A percentile compares a stretch with the other conserved stretches of the same genome.
phyloP scores from a whole-genome alignment of 2,797 vertebrate genomes.

The Brotogeris chrysoptera region DNA sequence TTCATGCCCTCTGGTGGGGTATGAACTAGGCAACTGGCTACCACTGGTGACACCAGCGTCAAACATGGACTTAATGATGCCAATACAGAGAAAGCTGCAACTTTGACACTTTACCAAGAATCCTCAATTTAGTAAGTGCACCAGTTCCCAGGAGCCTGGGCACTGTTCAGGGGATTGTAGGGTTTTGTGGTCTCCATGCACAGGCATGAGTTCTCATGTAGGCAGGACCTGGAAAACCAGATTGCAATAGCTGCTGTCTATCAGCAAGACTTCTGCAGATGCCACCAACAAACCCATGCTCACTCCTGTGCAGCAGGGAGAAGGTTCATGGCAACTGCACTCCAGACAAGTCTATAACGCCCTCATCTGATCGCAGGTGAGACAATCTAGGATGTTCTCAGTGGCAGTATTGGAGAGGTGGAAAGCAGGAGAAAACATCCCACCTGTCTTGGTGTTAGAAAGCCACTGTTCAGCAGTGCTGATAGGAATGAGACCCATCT shows the following conservation, averaged over 20 bases:
- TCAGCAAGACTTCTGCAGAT: background rate
- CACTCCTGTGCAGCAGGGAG: background rate
- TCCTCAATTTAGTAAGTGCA: background rate
- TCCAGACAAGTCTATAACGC: background rate
- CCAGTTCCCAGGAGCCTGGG: too few relatives aligned
- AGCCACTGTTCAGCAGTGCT: background rate
- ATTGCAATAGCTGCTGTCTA: background rate
- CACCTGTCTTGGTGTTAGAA: background rate
- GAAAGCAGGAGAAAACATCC: background rate
- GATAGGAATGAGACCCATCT: background rate
- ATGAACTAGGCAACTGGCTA: background rate
- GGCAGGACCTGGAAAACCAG: background rate
- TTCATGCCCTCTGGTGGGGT: background rate
- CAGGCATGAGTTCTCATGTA: background rate
- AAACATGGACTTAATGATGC: background rate
- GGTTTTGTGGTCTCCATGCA: background rate
- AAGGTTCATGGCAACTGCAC: background rate
- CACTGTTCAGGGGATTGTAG: background rate
- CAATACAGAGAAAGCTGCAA: background rate
- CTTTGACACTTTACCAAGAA: background rate
- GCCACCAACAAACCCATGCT: background rate
- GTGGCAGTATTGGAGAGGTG: background rate
- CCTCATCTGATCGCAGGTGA: background rate
- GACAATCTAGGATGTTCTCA: background rate
- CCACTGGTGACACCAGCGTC: background rate